Conservation (phyloP, 2,113 vertebrate species). For the Argyrosomus japonicus region DNA sequence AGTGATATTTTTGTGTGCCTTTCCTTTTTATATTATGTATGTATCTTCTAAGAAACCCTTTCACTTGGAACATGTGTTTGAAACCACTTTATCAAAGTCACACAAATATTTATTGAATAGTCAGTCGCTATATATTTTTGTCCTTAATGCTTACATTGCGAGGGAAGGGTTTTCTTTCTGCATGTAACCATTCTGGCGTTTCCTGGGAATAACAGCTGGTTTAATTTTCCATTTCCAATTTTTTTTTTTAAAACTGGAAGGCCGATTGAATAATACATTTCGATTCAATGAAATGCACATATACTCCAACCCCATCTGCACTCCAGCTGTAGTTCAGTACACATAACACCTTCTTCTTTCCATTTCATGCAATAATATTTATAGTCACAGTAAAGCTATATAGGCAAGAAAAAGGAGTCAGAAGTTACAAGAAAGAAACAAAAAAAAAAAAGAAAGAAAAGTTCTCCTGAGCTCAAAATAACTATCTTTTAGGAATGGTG, state of each 20-base stretch:
- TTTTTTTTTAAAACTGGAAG: background rate
- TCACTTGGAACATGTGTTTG: constrained; percentile 18
- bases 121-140: background rate
- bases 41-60: constrained; percentile 32
- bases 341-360: background rate
- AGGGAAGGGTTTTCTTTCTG: background rate
- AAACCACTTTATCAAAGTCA: constrained; percentile 14
- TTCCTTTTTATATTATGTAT: constrained; percentile 29
- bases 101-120: background rate
- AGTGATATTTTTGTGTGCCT: constrained; percentile 11
- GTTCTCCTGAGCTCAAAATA: background rate
- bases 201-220: background rate
- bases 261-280: background rate
- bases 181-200: background rate
- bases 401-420: background rate
- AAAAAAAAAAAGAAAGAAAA: background rate
- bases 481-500: too few species aligned
- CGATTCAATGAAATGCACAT: background rate
- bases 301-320: background rate
- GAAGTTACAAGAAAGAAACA: background rate
- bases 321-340: background rate
- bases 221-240: background rate
- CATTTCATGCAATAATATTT: background rate
- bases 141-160: background rate
- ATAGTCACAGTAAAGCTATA: background rate